phyloP scores from a whole-genome alignment of 2,113 vertebrate species.

The Chaenogobius annularis region DNA sequence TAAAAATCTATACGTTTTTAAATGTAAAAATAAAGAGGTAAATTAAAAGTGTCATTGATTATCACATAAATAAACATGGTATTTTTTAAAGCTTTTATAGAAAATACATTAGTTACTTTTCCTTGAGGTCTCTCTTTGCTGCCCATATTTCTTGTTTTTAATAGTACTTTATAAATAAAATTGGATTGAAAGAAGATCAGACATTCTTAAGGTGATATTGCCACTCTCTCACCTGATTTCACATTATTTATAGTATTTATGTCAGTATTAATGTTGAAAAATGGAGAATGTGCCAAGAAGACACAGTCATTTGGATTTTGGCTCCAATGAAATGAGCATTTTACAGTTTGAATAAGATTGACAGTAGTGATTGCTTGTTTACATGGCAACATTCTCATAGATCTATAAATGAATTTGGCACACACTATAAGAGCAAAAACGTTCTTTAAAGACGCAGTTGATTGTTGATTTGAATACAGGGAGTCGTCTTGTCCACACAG shows the following conservation, averaged over 20 bases:
- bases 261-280: too few relatives aligned
- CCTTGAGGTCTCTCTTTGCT: too few relatives aligned
- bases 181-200: too few relatives aligned
- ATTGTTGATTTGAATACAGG: not conserved
- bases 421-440: not conserved
- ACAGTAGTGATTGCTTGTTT: not conserved
- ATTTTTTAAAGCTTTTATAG: too few relatives aligned
- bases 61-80: not conserved
- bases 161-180: not conserved
- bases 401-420: not conserved
- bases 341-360: not conserved
- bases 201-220: too few relatives aligned
- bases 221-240: too few relatives aligned
- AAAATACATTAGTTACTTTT: too few relatives aligned
- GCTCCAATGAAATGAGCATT: not conserved
- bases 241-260: too few relatives aligned
- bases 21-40: not conserved
- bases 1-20: not conserved
- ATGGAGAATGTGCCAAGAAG: not conserved
- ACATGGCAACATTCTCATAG: not conserved
- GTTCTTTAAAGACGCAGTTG: not conserved
- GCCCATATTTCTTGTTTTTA: not conserved
- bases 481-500: constrained; percentile 4
- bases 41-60: not conserved
- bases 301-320: not conserved